Percentiles rank a stretch among this genome's conserved stretches.
phyloP scores from a whole-genome alignment of 2,888 invertebrate genomes.

The Scotopteryx bipunctaria region DNA sequence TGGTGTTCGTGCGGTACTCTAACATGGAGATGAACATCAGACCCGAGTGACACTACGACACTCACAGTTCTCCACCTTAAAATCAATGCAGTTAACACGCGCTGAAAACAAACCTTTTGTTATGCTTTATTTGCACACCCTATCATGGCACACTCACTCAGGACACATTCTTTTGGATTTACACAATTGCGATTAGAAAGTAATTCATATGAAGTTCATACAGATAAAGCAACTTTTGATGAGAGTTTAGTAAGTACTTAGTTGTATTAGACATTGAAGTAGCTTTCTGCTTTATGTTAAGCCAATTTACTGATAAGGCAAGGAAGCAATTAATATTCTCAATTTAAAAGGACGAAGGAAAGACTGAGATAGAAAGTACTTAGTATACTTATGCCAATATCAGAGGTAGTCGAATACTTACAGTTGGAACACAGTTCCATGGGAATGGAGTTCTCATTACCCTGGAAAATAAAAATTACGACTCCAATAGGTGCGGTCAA shows the following conservation, averaged over 20 bases:
- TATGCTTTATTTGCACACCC: constrained; percentile 71
- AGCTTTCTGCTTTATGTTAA: constrained; percentile 37
- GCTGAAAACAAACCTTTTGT: constrained; percentile 82
- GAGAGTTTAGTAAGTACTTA: constrained; percentile 28
- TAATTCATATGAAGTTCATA: constrained; percentile 18
- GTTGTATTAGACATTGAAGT: constrained; percentile 36
- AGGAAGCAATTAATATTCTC: constrained; percentile 55
- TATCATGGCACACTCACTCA: constrained; percentile 37
- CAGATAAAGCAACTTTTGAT: constrained; percentile 35
- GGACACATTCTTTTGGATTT: constrained; percentile 14
- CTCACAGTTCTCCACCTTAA: constrained; percentile 85
- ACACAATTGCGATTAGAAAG: constrained; percentile 19
- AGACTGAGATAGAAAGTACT: constrained; percentile 32
- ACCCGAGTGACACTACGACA: constrained; percentile 79
- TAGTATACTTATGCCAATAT: too few species aligned
- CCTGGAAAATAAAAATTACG: constrained; percentile 83
- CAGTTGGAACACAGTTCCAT: constrained; percentile 99
- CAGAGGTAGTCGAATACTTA: constrained; percentile 81
- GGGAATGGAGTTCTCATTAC: constrained; percentile 97
- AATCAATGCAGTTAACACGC: constrained; percentile 84
- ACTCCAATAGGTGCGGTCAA: neutral
- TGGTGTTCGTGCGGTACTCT: constrained; percentile 74
- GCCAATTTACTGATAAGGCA: constrained; percentile 58
- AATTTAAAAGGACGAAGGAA: constrained; percentile 46
- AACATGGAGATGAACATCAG: constrained; percentile 76